A percentile compares a stretch with the other conserved stretches of the same genome.
Conservation (phyloP, 2,888 invertebrate genomes). For the Steinernema scapterisci region DNA sequence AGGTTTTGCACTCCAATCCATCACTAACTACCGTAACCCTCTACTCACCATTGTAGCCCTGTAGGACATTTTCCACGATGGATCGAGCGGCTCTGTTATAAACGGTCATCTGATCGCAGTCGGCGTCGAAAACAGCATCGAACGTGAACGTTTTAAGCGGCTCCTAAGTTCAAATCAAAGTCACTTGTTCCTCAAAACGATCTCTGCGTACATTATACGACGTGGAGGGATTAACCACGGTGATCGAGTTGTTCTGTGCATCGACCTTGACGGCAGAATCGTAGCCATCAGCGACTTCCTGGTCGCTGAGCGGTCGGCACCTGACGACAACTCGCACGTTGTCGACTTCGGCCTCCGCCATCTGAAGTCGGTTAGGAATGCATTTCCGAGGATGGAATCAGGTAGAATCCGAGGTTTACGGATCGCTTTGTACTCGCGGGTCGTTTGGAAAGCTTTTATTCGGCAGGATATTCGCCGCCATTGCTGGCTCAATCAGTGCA, state of each 20-base stretch:
- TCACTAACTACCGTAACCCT: no score
- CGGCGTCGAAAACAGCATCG: constrained; percentile 87
- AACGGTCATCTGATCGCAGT: constrained; percentile 82
- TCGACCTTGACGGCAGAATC: constrained; percentile 78
- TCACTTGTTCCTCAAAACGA: constrained; percentile 18
- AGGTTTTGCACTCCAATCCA: not conserved
- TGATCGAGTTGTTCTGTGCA: constrained; percentile 41
- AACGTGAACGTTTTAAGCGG: constrained; percentile 86
- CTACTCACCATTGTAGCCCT: constrained; percentile 87
- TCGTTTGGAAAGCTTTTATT: constrained; percentile 7
- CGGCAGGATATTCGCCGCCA: not conserved
- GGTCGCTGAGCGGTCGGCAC: constrained; percentile 86
- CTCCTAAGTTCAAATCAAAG: constrained; percentile 63
- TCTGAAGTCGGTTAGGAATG: not conserved
- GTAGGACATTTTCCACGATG: constrained; percentile 92
- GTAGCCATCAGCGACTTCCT: constrained; percentile 79
- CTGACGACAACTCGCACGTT: constrained; percentile 95
- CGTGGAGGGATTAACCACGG: constrained; percentile 40
- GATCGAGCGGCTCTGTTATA: constrained; percentile 94
- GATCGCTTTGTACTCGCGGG: not conserved
- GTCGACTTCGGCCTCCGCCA: constrained; percentile 72
- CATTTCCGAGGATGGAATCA: not conserved
- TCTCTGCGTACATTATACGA: not conserved
- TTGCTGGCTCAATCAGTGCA: not conserved
- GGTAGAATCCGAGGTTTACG: not conserved